Conservation (phyloP, 2,113 vertebrate species). For the Gorsachius goisagi region DNA sequence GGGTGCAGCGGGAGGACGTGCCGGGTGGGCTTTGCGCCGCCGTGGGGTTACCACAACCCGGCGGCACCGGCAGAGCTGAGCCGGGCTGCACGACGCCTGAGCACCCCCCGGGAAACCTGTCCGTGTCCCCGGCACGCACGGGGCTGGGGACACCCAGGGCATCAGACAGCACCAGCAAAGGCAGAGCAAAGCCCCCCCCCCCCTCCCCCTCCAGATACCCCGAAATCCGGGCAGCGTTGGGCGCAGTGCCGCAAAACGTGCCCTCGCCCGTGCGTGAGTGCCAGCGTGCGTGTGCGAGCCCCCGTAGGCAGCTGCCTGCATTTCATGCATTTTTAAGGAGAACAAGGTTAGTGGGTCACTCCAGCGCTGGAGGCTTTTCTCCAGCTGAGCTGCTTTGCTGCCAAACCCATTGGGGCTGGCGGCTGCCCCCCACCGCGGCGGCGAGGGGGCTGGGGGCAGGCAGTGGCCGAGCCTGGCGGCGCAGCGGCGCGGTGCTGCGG, state of each 20-base stretch:
- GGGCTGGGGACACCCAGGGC: accelerated
- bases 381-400: slow-evolving; percentile 38
- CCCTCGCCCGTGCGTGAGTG: accelerated
- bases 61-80: background rate
- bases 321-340: slow-evolving; percentile 57
- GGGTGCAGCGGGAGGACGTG: accelerated
- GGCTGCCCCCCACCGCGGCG: background rate
- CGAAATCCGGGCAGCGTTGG: accelerated
- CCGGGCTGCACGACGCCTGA: too few species aligned
- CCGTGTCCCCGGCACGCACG: accelerated
- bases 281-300: background rate
- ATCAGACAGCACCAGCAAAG: background rate
- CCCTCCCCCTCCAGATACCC: background rate
- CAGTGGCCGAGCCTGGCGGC: accelerated
- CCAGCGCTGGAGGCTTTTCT: slow-evolving; percentile 23
- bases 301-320: slow-evolving; percentile 28
- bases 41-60: accelerated
- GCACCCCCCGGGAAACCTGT: background rate
- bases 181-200: background rate
- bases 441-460: background rate
- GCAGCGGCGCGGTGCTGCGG: too few species aligned
- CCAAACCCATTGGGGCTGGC: background rate
- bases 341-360: slow-evolving; percentile 68
- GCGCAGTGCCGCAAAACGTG: background rate
- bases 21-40: accelerated